Base-by-base conservation (phyloP, 2,113 vertebrate genomes). In the Solea senegalensis region DNA sequence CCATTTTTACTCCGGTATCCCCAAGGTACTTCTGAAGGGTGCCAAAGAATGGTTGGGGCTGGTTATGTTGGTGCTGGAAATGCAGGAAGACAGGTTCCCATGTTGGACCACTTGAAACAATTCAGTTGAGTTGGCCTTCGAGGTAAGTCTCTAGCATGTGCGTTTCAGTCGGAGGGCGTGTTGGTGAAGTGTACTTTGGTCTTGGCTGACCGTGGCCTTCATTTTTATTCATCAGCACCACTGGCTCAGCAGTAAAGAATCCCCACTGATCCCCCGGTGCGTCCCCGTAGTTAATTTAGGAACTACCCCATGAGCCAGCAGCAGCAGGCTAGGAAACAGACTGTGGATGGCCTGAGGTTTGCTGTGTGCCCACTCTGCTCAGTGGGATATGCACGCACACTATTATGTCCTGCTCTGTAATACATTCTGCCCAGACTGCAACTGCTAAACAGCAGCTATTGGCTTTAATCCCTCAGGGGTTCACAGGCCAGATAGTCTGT, bases 221-320 rank as follows among this genome's bases (percentile, higher is more conserved):
- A 68, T 81, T 52, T 64, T 54, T 75, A n/a, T 44, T 65, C 21
- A 69, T 59, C 67, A 66, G 76, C 65, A 49, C 50, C 65, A 41
- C 58, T 75, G 76, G 58, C 53, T 79, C 67, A 56, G 68, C 81
- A 69, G 65, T 16, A 56, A 62, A 69, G 43, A 49, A 16, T 67
- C 46, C 69, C 21, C 44, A 54, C 69, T 69, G 54, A 69, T 69
- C 55, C 69, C 54, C 46, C 46, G 56, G 66, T 72, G 48, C 65
- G 43, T 73, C 51, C 50, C 49, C 56, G 65, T 75, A 69, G 66
- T 76, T 77, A 61, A 75, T 80, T 74, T 72, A 82, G 78, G 69
- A 69, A 69, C 41, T 46, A 68, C 45, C 43, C 64, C 48, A 15
- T 63, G 58, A 57, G 54, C 40, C 9, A 2, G 21, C 21, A 21